Base-by-base conservation (phyloP, 1,140 invertebrate species). In the Drosophila santomea region DNA sequence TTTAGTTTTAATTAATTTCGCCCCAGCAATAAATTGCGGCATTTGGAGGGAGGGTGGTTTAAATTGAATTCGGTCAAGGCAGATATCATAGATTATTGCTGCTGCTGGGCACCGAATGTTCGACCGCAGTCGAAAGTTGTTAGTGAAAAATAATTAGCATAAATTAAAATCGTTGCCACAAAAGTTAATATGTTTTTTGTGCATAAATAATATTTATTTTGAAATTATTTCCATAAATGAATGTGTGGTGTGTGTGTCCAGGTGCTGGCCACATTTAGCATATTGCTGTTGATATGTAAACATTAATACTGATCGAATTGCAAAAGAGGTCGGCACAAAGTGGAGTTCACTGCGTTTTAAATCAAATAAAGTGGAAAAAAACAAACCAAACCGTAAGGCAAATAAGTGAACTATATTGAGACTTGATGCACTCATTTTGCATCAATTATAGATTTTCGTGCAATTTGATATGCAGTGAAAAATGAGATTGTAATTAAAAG, bases 101-200 rank as follows among this genome's bases (percentile, higher is more conserved):
- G 20, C 56, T 63, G 38, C 36, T 45, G 39, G 39, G 32, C 32
- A 39, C 23, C n/a, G 17, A 32, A 39, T 36, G 43, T 38, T 32
- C 51, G 51, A 68, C 55, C 48, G 71, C 77, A 63, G 60, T 74
- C 60, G 73, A 88, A 68, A 73, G 74, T 81, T 83, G 66, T 79
- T 83, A 86, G 77, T 79, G 61, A 88, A 88, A 69, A 88, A 78
- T 88, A 89, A 88, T 88, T 88, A 88, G 68, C 83, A 88, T 88
- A 88, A 77, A 88, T 84, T 80, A 71, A 84, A 83, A 78, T 43
- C 58, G 66, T 67, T 28, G 48, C 60, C 64, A 76, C 74, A 74
- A 64, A 64, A 79, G 74, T 82, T 71, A 75, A 77, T 73, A 54
- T 61, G 44, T 79, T 75, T 67, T 66, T 67, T 66, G 67, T 67